Evolutionary conservation across 2,888 invertebrate species (phyloP).

Genomic region (Amblyteles armatorius): DNA sequence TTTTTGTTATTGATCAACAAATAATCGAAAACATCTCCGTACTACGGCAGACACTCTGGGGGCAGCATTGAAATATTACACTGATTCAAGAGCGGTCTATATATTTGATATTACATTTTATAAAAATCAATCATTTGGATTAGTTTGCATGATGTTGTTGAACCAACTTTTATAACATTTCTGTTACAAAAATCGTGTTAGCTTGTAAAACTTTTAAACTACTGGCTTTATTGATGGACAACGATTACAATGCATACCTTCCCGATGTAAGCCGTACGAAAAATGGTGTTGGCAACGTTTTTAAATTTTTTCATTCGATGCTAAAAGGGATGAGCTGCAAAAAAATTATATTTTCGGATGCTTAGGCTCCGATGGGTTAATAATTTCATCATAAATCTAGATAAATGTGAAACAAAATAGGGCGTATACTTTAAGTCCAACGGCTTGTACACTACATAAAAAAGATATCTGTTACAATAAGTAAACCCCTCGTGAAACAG

Average conservation of each 20-base stretch:
- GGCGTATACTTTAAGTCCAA: conserved; percentile 30
- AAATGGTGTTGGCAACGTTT: not conserved
- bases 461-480: conserved; percentile 18
- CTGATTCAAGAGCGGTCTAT: not conserved
- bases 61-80: not conserved
- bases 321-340: not conserved
- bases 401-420: conserved; percentile 16
- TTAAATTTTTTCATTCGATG: not conserved
- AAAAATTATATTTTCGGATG: not conserved
- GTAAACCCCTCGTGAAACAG: not conserved
- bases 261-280: not conserved
- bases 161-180: not conserved
- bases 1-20: not conserved
- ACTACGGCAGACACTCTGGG: not conserved
- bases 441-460: conserved; percentile 30
- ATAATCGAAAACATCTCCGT: not conserved
- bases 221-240: not conserved
- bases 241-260: too few species aligned
- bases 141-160: not conserved
- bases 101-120: not conserved
- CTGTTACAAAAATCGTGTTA: not conserved
- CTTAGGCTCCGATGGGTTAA: not conserved
- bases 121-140: not conserved
- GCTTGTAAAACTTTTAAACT: not conserved
- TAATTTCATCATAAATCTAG: conserved; percentile 18